phyloP scores from a whole-genome alignment of 2,797 vertebrate species.

The Rhinogobio ventralis region DNA sequence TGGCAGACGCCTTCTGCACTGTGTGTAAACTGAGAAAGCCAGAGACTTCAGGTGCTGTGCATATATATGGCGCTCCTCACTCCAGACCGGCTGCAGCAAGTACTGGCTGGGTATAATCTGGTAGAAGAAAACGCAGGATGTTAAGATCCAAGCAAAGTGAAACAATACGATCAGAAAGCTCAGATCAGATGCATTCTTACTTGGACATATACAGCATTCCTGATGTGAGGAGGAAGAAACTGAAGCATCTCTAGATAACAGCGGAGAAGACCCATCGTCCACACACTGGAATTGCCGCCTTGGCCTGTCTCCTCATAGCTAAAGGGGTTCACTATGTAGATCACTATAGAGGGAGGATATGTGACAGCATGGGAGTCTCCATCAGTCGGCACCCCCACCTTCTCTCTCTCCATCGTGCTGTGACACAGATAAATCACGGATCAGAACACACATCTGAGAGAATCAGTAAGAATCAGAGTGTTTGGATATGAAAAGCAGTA shows the following conservation, averaged over 20 bases:
- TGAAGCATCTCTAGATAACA: constrained; percentile 99
- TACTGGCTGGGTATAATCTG: constrained; percentile 98
- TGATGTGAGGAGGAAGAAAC: constrained; percentile 90
- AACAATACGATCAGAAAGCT: neutral
- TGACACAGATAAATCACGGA: constrained; percentile 53
- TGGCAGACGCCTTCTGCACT: constrained; percentile 94
- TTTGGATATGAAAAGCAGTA: constrained; percentile 64
- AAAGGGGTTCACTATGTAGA: constrained; percentile 98
- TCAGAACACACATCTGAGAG: neutral
- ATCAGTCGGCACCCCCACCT: constrained; percentile 96
- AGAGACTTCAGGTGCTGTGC: constrained; percentile 98
- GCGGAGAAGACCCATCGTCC: constrained; percentile 95
- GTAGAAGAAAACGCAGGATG: neutral
- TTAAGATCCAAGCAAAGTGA: neutral
- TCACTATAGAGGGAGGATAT: constrained; percentile 95
- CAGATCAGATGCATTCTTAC: constrained; percentile 66
- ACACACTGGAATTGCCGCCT: constrained; percentile 83
- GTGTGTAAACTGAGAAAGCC: constrained; percentile 96
- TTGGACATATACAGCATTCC: constrained; percentile 94
- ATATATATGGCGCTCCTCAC: constrained; percentile 93
- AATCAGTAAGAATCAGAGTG: neutral
- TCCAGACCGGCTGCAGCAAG: constrained; percentile 93
- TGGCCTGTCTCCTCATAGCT: constrained; percentile 92
- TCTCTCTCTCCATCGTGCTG: constrained; percentile 98
- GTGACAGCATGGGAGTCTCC: constrained; percentile 96